Base-by-base conservation (phyloP, 1,140 invertebrate species). In the Drosophila kanapiae region DNA sequence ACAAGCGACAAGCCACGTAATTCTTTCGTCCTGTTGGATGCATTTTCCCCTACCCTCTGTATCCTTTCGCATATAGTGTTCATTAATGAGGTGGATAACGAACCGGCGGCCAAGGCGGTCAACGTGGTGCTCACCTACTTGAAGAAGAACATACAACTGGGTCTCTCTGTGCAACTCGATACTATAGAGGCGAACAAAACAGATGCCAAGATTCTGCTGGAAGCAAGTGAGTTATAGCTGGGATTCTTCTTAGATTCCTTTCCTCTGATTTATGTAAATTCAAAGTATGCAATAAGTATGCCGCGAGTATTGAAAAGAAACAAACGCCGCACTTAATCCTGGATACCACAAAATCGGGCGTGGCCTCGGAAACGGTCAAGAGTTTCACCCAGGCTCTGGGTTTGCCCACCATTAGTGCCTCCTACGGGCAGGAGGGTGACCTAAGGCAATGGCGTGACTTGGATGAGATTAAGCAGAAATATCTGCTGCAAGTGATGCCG, bases 351-450 rank as follows among this genome's bases (percentile, higher is more conserved):
- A 95, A 95, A 83, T 95, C 95, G 14, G 96, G 96, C 6, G 93
- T 96, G 18, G 95, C 95, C 4, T 97, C 97, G 0, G 97, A 98
- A 92, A 95, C 96, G 3, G 96, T 97, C 1, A 97, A 98, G 92
- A 96, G 96, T 1, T 96, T 98, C 80, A 96, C 96, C 0, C 94
- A 95, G 29, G 95, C 96, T 3, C 90, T 98, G 45, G 96, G 95
- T 1, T 88, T 98, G 62, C 97, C 97, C 6, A 98, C 97, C 0
- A 94, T 98, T 10, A 96, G 96, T 38, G 95, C 96, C 3, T 97
- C 97, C 23, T 98, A 96, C 87, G 97, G 97, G 0, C 96, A 97
- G 85, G 94, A 95, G 23, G 96, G 96, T 0, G 97, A 98, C 93
- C 91, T 98, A 9, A 93, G 95, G 49, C 96, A 96, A 79, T 98